Percentiles rank a stretch among this genome's conserved stretches.
phyloP scores from a whole-genome alignment of 2,888 invertebrate genomes.

The Campopleginae sp. region DNA sequence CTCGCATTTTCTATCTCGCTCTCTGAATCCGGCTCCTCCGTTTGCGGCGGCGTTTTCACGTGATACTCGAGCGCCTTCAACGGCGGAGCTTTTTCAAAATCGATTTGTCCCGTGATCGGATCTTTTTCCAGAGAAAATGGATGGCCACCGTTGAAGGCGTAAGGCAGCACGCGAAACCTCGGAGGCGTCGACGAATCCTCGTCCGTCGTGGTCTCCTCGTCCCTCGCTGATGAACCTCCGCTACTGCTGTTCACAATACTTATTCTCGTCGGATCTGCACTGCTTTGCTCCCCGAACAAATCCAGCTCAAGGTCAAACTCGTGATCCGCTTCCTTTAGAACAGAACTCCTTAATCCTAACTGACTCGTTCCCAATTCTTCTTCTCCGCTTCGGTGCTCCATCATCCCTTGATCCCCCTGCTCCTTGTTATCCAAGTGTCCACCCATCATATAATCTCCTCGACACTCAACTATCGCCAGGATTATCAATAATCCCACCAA shows the following conservation, averaged over 20 bases:
- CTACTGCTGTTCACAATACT: slow-evolving; percentile 17
- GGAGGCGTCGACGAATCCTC: slow-evolving; percentile 70
- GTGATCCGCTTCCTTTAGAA: slow-evolving; percentile 73
- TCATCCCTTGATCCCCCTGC: slow-evolving; percentile 33
- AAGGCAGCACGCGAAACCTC: slow-evolving; percentile 80
- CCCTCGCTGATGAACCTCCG: slow-evolving; percentile 2
- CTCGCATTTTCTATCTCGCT: slow-evolving; percentile 72
- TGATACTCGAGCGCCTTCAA: slow-evolving; percentile 79
- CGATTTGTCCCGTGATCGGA: slow-evolving; percentile 88
- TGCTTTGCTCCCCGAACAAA: slow-evolving; percentile 78
- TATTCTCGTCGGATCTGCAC: slow-evolving; percentile 65
- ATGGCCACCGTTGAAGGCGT: slow-evolving; percentile 88
- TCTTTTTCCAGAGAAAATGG: slow-evolving; percentile 90
- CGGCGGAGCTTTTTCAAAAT: slow-evolving; percentile 85
- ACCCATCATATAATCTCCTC: slow-evolving; percentile 77
- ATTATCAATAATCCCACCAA: slow-evolving; percentile 13
- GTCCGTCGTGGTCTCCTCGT: not conserved
- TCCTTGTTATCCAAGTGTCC: slow-evolving; percentile 79
- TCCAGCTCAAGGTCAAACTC: slow-evolving; percentile 73
- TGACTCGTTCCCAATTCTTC: slow-evolving; percentile 54
- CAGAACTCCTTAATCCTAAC: slow-evolving; percentile 71
- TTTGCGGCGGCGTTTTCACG: slow-evolving; percentile 68
- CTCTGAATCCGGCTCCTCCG: not conserved
- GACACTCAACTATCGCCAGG: slow-evolving; percentile 19
- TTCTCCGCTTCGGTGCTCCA: slow-evolving; percentile 47